Percentiles rank a stretch among this genome's conserved stretches.
Conservation (phyloP, 2,113 vertebrate species). For the Megaleporinus macrocephalus region DNA sequence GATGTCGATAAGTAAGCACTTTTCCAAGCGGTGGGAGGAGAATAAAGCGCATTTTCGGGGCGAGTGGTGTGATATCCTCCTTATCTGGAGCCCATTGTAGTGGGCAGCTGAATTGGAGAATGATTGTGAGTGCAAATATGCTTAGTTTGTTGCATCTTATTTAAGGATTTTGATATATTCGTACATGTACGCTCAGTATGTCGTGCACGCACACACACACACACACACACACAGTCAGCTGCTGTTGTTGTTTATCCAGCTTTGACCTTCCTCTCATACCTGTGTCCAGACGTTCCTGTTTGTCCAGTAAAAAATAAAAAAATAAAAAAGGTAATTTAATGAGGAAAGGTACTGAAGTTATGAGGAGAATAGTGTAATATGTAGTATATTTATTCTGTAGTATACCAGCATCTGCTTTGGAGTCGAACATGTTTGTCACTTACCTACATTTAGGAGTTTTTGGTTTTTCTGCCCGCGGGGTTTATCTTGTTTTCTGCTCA, state of each 20-base stretch:
- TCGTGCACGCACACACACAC: conserved; percentile 21
- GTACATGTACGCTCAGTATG: conserved; percentile 7
- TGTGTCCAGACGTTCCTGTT: conserved; percentile 50
- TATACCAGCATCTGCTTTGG: conserved; percentile 13
- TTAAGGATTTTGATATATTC: conserved; percentile 17
- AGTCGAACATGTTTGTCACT: background rate
- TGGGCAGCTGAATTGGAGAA: background rate
- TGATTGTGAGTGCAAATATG: background rate
- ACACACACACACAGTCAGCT: conserved; percentile 11
- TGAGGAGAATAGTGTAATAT: background rate
- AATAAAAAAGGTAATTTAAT: background rate
- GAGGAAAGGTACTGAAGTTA: background rate
- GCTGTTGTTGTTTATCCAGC: conserved; percentile 55
- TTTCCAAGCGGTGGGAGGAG: conserved; percentile 59
- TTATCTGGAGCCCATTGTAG: conserved; percentile 22
- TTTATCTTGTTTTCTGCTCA: background rate
- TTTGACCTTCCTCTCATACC: conserved; percentile 65
- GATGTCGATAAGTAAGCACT: conserved; percentile 74
- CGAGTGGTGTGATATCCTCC: background rate
- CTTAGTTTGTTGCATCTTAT: conserved; percentile 15
- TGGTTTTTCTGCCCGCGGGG: background rate
- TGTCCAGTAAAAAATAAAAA: conserved; percentile 39
- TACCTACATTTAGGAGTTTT: background rate
- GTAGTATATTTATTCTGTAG: background rate
- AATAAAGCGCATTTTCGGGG: conserved; percentile 39